Percentiles rank a stretch among this genome's conserved stretches.
Evolutionary conservation across 2,113 vertebrate genomes (phyloP).

Genomic region (Ivindomyrus marchei): DNA sequence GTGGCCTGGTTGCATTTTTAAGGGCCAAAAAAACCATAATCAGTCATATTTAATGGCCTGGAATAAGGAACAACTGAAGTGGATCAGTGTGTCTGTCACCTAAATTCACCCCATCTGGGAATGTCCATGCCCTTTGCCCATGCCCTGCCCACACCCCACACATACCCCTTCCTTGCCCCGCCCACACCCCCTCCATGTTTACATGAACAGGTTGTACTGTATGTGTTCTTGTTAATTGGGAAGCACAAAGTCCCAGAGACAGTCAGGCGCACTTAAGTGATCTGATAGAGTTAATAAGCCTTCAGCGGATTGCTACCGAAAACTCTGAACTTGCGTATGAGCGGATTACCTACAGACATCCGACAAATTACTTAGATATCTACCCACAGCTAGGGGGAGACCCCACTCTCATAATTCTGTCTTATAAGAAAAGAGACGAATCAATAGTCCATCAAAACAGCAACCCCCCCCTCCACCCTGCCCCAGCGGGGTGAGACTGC

Average conservation of each 20-base stretch:
- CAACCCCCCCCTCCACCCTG: not conserved
- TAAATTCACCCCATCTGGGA: not conserved
- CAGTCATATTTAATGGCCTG: not conserved
- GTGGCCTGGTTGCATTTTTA: not conserved
- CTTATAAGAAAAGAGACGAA: constrained; percentile 16
- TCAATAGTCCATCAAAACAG: constrained; percentile 24
- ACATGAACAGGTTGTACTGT: not conserved
- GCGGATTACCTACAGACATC: not conserved
- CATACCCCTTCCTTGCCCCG: too few species aligned
- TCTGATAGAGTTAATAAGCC: not conserved
- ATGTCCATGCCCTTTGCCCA: not conserved
- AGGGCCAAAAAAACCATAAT: not conserved
- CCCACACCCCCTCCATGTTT: not conserved
- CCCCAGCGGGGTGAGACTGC: not conserved
- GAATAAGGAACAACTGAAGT: not conserved
- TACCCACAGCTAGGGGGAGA: not conserved
- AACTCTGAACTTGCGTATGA: not conserved
- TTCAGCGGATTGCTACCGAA: not conserved
- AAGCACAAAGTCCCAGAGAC: not conserved
- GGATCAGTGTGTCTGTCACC: not conserved
- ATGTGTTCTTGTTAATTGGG: not conserved
- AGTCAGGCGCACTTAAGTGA: not conserved
- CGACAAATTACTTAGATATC: not conserved
- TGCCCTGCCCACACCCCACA: not conserved
- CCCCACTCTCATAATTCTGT: not conserved